Evolutionary conservation across 2,888 invertebrate species (phyloP), one percentile per base, ranked within the genome.

Genomic region (Athetis lepigone): DNA sequence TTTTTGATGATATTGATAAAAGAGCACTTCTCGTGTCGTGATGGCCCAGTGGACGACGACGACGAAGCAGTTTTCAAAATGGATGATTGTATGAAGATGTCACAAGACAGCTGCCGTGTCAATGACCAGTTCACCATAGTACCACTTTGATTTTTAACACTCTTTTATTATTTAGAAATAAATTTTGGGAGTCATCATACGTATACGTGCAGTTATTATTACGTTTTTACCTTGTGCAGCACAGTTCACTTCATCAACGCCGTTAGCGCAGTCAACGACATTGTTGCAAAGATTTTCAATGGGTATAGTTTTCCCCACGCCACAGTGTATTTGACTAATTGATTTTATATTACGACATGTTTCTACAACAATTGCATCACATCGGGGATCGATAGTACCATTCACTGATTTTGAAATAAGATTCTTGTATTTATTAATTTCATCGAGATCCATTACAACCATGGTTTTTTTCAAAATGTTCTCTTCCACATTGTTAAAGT

Each of bases 171-270:
- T 33, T 13, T 33, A 33, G 1, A 13, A 33, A 13, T 6, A 1
- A 13, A 25, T 13, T 33, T 4, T 33, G 33, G 2, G 8, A 2
- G 29, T 11, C 0, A 5, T 16, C 5, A n/a, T 16, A 2, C 16
- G 16, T 37, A 37, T 5, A n/a, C n/a, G n/a, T 16, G 5, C 25
- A 43, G 21, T 19, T 37, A 6, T 16, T 11, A 36, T 11, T 6
- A 56, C 1, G 43, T 57, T 18, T 46, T 57, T 77, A 92, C 91
- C 90, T 86, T 89, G 84, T 57, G 71, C 58, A 40, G 76, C 69
- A 76, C 92, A 93, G 61, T 89, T 75, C 27, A 62, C 73, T 85
- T 94, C 94, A 69, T 94, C 93, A 2, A 88, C 84, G 67, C 71
- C 77, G 66, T 89, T 88, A 2, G 70, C 43, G 49, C 94, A 94